Base-by-base conservation (phyloP, 2,113 vertebrate genomes). In the Noturus placidus region DNA sequence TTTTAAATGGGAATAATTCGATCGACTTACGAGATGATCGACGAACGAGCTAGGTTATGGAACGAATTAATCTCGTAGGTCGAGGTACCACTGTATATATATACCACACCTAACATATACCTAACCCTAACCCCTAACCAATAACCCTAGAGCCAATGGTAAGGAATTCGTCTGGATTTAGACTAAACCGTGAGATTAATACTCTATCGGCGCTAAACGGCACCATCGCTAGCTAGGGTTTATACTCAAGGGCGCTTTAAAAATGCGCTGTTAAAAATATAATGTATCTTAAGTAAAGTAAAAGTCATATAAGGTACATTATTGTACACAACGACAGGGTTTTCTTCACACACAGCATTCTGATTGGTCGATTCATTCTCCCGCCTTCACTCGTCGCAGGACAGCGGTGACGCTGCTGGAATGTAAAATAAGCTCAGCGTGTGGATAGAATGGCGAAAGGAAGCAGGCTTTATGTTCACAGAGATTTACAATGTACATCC, bases 371-470 rank as follows among this genome's bases (percentile, higher is more conserved):
- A 69, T 69, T 17, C 1, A 13, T 20, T 35, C 7, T 33, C 67
- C 17, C 20, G 69, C 7, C 33, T 17, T 15, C 6, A 8, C 67
- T 42, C n/a, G 9, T 4, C 52, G 1, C 2, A 33, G 25, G 54
- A 5, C 54, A 10, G 56, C 0, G 54, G 15, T 81, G 22, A 9
- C 0, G 4, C n/a, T 1, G 7, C 54, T 20, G 15, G 20, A 1
- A 11, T 35, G 54, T 35, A 33, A 81, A 13, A 56, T 54, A 8
- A 17, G 88, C 91, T 74, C 86, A 70, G 93, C 91, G 90, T 81
- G 82, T 89, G 93, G 92, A 91, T 90, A 91, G 52, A 52, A 85
- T 84, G 87, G 63, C 87, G 38, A 90, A 92, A 92, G 90, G n/a
- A 89, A 87, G 84, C 90, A 86, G 76, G 79, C 91, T 92, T 88